These are phyloP conservation scores for Phyllostomus hastatus DNA, from an alignment of 2,113 vertebrate genomes.

Conservation along the genomic window DNA sequence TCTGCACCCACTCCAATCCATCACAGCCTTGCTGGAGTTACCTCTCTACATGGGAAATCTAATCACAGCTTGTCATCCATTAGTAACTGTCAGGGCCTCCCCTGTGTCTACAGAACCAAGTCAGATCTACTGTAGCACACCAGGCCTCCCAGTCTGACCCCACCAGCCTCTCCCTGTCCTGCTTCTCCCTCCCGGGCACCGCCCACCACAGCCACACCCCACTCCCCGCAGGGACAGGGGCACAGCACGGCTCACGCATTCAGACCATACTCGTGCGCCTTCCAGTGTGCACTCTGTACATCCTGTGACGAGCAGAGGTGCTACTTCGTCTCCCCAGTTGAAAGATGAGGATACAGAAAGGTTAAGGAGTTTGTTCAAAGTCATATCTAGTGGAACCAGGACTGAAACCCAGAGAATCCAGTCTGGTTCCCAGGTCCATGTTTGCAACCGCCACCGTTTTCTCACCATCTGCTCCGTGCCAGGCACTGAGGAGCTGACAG, in stretches of 20 bases:
- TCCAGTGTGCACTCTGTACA: neutral
- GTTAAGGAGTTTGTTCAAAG: slow-evolving; percentile 1
- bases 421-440: neutral
- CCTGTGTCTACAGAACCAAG: neutral
- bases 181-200: neutral
- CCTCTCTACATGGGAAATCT: neutral
- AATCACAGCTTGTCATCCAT: neutral
- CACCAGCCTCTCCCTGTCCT: neutral
- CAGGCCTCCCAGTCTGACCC: neutral
- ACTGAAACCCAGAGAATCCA: neutral
- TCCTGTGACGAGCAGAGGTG: neutral
- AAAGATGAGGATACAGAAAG: neutral
- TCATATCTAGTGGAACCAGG: neutral
- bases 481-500: neutral
- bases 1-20: neutral
- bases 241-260: fast-evolving
- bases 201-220: neutral
- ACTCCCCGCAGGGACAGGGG: fast-evolving
- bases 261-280: neutral
- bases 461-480: neutral
- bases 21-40: neutral
- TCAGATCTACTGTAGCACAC: neutral
- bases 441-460: neutral
- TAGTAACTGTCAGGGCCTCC: neutral
- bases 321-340: neutral